Evolutionary conservation across 2,888 invertebrate species (phyloP).

Genomic region (Asteroscopus sphinx): DNA sequence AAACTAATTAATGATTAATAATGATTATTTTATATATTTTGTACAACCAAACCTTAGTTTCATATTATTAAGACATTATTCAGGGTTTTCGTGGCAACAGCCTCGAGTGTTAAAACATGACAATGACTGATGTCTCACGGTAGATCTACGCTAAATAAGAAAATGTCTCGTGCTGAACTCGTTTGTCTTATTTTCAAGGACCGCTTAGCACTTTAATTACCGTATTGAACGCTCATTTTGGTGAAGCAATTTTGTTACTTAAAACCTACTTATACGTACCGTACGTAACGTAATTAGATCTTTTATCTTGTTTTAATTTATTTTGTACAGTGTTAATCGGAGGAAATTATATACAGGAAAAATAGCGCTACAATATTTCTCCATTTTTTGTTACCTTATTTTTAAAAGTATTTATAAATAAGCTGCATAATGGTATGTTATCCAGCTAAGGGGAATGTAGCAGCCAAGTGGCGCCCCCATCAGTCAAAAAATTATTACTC

Average conservation of each 20-base stretch:
- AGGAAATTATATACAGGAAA: not conserved
- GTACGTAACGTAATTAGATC: slow-evolving; percentile 24
- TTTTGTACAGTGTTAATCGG: not conserved
- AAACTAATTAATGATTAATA: too few species aligned
- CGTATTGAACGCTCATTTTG: slow-evolving; percentile 23
- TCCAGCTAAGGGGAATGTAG: too few species aligned
- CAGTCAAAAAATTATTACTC: too few species aligned
- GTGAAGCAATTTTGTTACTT: slow-evolving; percentile 10
- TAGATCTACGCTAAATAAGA: slow-evolving; percentile 50
- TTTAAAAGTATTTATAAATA: too few species aligned
- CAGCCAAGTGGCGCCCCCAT: too few species aligned
- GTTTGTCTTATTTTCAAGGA: slow-evolving; percentile 53
- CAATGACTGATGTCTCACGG: slow-evolving; percentile 59
- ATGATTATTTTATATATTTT: too few species aligned
- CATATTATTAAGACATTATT: slow-evolving; percentile 17
- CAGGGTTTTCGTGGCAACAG: slow-evolving; percentile 6
- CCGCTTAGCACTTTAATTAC: slow-evolving; percentile 25
- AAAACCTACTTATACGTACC: slow-evolving; percentile 8
- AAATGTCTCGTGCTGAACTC: slow-evolving; percentile 54
- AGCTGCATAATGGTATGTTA: too few species aligned
- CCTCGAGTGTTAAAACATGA: slow-evolving; percentile 52
- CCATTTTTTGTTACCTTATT: not conserved
- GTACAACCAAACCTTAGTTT: not conserved
- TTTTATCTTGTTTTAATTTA: slow-evolving; percentile 33
- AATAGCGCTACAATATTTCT: not conserved